Evolutionary conservation across 37 sponge, comb jelly and placozoan species (phyloP).

Genomic region (Ianthella basta): DNA sequence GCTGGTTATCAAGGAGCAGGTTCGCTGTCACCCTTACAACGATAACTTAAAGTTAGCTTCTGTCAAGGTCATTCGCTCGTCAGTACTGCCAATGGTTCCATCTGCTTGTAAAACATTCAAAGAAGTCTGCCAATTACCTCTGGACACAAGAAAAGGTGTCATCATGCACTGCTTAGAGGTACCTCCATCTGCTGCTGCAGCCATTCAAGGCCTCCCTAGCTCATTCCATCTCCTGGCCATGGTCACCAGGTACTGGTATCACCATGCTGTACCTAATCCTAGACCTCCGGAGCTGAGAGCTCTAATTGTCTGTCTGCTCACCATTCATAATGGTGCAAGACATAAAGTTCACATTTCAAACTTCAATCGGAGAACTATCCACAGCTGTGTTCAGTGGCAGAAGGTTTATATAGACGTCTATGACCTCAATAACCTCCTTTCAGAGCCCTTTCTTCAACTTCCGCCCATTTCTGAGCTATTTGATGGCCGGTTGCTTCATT

Average conservation of each 20-base stretch:
- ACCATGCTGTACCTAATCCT: too few species aligned
- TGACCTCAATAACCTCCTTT: slow-evolving; percentile 47
- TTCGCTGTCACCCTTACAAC: slow-evolving; percentile 14
- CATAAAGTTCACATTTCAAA: not conserved
- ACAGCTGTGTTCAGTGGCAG: slow-evolving; percentile 72
- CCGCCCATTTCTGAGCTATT: slow-evolving; percentile 42
- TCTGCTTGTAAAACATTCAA: not conserved
- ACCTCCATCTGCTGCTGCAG: not conserved
- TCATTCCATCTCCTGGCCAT: not conserved
- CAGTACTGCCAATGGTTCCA: not conserved
- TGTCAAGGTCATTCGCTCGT: not conserved
- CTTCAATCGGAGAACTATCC: slow-evolving; percentile 1
- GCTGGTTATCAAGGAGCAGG: not conserved
- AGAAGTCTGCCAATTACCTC: not conserved
- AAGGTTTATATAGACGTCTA: slow-evolving; percentile 33
- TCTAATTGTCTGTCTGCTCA: not conserved
- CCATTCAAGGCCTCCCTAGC: not conserved
- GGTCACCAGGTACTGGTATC: not conserved
- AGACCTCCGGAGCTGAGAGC: too few species aligned
- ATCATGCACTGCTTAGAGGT: not conserved
- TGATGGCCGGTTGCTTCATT: slow-evolving; percentile 54
- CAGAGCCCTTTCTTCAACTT: slow-evolving; percentile 36
- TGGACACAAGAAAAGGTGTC: not conserved
- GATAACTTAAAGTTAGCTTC: not conserved
- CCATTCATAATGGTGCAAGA: not conserved